Evolutionary conservation across 2,113 vertebrate species (phyloP).

Genomic region (Peromyscus californicus): DNA sequence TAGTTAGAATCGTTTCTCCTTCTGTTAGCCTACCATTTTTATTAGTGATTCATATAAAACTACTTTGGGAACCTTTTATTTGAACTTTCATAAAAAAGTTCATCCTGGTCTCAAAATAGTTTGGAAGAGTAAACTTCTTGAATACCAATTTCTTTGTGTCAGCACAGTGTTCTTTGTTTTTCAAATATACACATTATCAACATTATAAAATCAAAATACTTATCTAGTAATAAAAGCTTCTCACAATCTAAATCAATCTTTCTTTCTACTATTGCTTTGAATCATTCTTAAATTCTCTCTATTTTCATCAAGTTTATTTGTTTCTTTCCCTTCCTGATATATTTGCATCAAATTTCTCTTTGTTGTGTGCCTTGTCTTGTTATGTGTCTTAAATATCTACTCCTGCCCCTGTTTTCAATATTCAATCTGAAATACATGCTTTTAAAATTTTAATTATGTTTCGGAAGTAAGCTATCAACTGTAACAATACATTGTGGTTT

Average conservation of each 20-base stretch:
- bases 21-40: neutral
- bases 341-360: neutral
- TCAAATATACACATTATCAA: neutral
- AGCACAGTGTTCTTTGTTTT: neutral
- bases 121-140: neutral
- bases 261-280: neutral
- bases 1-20: neutral
- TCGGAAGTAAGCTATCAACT: neutral
- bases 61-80: neutral
- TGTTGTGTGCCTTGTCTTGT: neutral
- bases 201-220: constrained; percentile 47
- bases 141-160: neutral
- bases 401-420: neutral
- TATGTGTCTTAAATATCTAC: neutral
- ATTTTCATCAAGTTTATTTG: neutral
- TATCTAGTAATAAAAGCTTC: neutral
- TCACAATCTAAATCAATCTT: neutral
- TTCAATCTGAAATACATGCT: neutral
- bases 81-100: neutral
- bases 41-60: neutral
- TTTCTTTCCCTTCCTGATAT: neutral
- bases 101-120: constrained; percentile 20
- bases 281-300: neutral
- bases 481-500: neutral
- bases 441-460: neutral